Evolutionary conservation across 2,797 vertebrate genomes (phyloP), one percentile per base, ranked within the genome.

Genomic region (Catostomus latipinnis): DNA sequence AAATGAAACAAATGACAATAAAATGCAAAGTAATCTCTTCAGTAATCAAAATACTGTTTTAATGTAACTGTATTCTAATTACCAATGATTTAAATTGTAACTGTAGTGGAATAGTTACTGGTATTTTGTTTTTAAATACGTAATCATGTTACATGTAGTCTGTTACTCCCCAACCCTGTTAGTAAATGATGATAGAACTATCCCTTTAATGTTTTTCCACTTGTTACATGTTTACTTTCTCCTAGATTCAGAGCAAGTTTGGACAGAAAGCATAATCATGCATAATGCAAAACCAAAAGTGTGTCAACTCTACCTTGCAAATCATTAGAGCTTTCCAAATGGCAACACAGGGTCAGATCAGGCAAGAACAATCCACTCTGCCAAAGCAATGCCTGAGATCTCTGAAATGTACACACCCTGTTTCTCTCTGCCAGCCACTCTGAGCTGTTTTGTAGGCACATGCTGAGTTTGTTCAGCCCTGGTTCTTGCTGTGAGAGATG

Each of bases 401-500:
- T 60, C 10, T 34, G 58, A 61, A 22, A 66, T 58, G 62, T 58
- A 5, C 74, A 49, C 74, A 58, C 74, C 74, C 74, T 58, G 53
- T 57, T 9, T 76, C 54, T 43, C 63, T 34, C 74, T 76, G 74
- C 74, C 49, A 34, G 56, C 63, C 49, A 79, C 34, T 45, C 71
- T 56, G 13, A 65, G 76, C 69, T 76, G 62, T 76, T 79, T 81
- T 72, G 76, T 71, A 68, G 68, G 71, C 34, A 65, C 81, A 74
- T 83, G 84, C 89, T 81, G 88, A 84, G 43, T 85, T 58, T 76
- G 61, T 80, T 72, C 71, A 84, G 81, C 78, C 79, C 68, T 72
- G 74, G 53, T 68, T 77, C 79, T 71, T 74, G 77, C 90, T 85
- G 83, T 87, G 85, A 83, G 82, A 84, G 85, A 87, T 79, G 87